phyloP scores from a whole-genome alignment of 1,140 invertebrate species.

The Homarus americanus region DNA sequence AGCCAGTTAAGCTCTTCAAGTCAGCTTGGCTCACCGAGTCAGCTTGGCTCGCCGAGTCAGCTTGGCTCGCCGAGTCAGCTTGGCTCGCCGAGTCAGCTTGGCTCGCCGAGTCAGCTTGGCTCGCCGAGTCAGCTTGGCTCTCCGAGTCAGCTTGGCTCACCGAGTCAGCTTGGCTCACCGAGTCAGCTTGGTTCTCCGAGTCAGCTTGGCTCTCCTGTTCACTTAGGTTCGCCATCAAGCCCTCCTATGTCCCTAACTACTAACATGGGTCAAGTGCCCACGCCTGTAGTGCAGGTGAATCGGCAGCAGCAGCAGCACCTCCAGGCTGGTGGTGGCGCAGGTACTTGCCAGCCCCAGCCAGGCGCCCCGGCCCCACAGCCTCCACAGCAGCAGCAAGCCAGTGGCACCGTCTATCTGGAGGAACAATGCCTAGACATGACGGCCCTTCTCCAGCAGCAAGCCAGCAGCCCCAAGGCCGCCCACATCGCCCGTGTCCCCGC shows the following conservation, averaged over 20 bases:
- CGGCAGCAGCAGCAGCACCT: conserved; percentile 48
- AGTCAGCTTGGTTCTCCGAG: background rate
- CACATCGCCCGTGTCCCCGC: conserved; percentile 35
- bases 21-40: conserved; percentile 15
- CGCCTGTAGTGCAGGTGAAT: conserved; percentile 55
- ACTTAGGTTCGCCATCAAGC: conserved; percentile 25
- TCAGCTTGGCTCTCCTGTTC: conserved; percentile 2
- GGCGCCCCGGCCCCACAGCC: background rate
- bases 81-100: background rate
- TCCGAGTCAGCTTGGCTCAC: background rate
- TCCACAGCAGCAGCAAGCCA: background rate
- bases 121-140: background rate
- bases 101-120: background rate
- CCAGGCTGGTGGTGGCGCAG: background rate
- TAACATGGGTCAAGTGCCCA: conserved; percentile 75
- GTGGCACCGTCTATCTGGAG: conserved; percentile 65
- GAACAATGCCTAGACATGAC: conserved; percentile 76
- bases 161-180: background rate
- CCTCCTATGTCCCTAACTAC: conserved; percentile 40
- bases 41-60: conserved; percentile 10
- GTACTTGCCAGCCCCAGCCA: conserved; percentile 7
- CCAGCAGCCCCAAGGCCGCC: conserved; percentile 36
- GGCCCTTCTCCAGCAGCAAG: conserved; percentile 76
- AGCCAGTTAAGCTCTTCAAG: background rate
- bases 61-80: background rate